These are phyloP conservation scores for Hippocampus zosterae DNA, from an alignment of 2,113 vertebrate genomes.

Conservation along the genomic window DNA sequence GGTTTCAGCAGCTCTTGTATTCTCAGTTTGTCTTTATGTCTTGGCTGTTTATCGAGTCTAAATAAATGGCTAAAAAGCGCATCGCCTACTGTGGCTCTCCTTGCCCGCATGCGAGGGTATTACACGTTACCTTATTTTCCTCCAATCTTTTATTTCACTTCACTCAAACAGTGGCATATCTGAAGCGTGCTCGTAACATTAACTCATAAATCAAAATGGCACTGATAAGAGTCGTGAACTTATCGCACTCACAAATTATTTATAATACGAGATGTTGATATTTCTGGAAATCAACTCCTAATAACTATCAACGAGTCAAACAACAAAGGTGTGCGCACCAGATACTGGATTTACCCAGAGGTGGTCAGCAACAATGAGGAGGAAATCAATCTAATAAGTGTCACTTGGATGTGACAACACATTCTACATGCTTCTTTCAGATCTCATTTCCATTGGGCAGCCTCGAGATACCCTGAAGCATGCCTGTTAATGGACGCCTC, in stretches of 20 bases:
- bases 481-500: constrained; percentile 68
- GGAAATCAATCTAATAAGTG: constrained; percentile 71
- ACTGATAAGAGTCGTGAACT: background rate
- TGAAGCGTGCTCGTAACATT: background rate
- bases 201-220: background rate
- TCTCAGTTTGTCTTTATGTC: background rate
- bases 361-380: constrained; percentile 61
- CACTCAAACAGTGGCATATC: background rate
- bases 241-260: background rate
- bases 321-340: constrained; percentile 32
- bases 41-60: background rate
- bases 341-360: constrained; percentile 59
- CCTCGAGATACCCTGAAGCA: constrained; percentile 70
- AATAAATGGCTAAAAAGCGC: too few species aligned
- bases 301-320: constrained; percentile 13
- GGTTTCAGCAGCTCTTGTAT: background rate
- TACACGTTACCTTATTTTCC: background rate
- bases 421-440: constrained; percentile 70
- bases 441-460: constrained; percentile 67
- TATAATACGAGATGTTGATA: background rate
- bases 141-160: background rate
- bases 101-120: background rate
- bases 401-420: constrained; percentile 73
- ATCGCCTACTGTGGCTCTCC: background rate
- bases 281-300: background rate